phyloP scores from a whole-genome alignment of 2,888 invertebrate genomes.

The Hermaeophaga mercurialis region DNA sequence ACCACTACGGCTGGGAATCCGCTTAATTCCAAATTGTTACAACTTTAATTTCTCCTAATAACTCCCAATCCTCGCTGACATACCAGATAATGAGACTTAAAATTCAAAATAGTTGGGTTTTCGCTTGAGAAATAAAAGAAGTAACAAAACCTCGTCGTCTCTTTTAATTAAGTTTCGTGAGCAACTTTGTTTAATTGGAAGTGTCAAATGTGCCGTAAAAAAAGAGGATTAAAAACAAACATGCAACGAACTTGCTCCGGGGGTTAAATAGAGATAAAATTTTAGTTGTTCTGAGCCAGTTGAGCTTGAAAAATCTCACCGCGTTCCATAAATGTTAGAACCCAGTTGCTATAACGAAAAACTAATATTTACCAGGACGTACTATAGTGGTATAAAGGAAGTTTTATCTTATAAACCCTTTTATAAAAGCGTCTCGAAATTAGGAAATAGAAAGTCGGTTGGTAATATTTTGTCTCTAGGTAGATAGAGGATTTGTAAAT shows the following conservation, averaged over 20 bases:
- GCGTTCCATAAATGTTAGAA: neutral
- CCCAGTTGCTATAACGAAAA: too few species aligned
- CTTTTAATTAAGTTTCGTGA: constrained; percentile 24
- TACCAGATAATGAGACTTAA: constrained; percentile 15
- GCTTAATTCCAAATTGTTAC: constrained; percentile 15
- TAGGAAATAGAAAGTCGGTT: too few species aligned
- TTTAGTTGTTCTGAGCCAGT: constrained; percentile 9
- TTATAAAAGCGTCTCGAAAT: too few species aligned
- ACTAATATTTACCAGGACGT: too few species aligned
- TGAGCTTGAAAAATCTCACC: neutral
- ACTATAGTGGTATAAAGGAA: too few species aligned
- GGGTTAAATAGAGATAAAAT: constrained; percentile 20
- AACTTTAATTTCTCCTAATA: constrained; percentile 17
- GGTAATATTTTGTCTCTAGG: too few species aligned
- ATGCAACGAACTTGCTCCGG: constrained; percentile 10
- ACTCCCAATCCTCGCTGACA: constrained; percentile 15
- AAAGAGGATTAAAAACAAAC: constrained; percentile 17
- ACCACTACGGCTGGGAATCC: constrained; percentile 4
- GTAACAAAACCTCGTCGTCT: neutral
- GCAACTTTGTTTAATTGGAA: constrained; percentile 26
- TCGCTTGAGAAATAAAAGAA: constrained; percentile 7
- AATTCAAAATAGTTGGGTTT: constrained; percentile 15
- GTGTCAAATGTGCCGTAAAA: constrained; percentile 24
- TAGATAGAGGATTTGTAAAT: too few species aligned
- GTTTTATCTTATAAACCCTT: too few species aligned